These are phyloP conservation scores for Drosophila dunni DNA, from an alignment of 1,140 invertebrate genomes.

Conservation along the genomic window DNA sequence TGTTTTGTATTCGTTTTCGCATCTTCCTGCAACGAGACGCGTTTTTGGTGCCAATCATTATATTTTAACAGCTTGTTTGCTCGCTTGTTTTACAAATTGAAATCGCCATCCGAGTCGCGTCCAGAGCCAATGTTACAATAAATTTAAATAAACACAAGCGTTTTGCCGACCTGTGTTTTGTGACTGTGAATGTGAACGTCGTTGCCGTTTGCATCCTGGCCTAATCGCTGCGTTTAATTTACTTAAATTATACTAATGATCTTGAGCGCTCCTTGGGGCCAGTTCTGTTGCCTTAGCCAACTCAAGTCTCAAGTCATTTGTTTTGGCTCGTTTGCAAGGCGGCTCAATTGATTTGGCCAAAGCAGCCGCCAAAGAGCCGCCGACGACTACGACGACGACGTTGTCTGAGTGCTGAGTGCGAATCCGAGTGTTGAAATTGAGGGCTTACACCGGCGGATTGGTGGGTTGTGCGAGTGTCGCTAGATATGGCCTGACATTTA, in stretches of 20 bases:
- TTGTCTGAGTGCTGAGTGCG: constrained; percentile 50
- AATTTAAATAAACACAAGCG: constrained; percentile 82
- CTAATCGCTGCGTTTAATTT: constrained; percentile 84
- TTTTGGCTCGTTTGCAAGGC: constrained; percentile 78
- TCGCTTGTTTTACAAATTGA: constrained; percentile 84
- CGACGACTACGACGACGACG: constrained; percentile 23
- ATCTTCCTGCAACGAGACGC: constrained; percentile 1
- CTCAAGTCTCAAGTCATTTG: constrained; percentile 70
- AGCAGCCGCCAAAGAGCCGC: constrained; percentile 79
- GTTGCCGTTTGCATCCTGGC: constrained; percentile 67
- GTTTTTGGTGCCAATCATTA: constrained; percentile 74
- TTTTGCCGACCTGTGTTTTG: constrained; percentile 53
- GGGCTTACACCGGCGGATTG: constrained; percentile 42
- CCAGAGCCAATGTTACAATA: constrained; percentile 75
- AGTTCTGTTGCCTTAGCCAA: constrained; percentile 35
- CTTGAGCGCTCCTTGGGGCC: constrained; percentile 60
- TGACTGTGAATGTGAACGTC: constrained; percentile 23
- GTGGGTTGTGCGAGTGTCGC: constrained; percentile 67
- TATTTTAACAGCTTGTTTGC: constrained; percentile 83
- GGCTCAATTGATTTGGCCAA: constrained; percentile 82
- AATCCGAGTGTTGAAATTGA: constrained; percentile 68
- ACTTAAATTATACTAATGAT: constrained; percentile 84
- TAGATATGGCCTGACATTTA: constrained; percentile 84
- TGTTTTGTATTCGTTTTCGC: not conserved
- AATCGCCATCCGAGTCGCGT: constrained; percentile 59